Evolutionary conservation across 2,888 invertebrate genomes (phyloP), one percentile per base, ranked within the genome.

Genomic region (Ypsolopha scabrella): DNA sequence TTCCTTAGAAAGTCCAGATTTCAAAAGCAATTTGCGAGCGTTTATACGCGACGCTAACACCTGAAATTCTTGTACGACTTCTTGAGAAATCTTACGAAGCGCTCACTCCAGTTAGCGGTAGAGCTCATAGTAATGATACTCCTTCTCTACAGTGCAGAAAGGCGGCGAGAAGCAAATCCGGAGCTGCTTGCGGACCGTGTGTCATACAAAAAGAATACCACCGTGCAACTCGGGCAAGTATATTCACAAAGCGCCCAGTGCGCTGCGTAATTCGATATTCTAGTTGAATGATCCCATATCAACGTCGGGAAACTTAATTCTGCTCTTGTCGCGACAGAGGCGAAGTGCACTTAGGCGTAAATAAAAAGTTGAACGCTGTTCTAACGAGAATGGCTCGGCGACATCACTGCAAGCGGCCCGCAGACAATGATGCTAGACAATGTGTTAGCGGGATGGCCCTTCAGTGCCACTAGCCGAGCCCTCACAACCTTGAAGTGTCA

Each of bases 211-310:
- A 75, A 71, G 67, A 77, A 66, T 72, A 80, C 79, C 82, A 81
- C 82, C 24, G 81, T 82, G 82, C 80, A 41, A 49, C 24, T 14
- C 24, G 39, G 8, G 39, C 39, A 78, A 78, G 75, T 75, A 70
- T 65, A 71, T 24, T 70, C 71, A 83, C 82, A 83, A 83, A 77
- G 83, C 77, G 75, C 77, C 74, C 78, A 78, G 72, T 70, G 72
- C 75, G 67, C 78, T 75, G 75, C 70, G 85, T 82, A 85, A 86
- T 82, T 75, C 75, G 80, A 86, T 85, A 82, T 79, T 70, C 74
- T 70, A 67, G 85, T 81, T 86, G 85, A 86, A 86, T 86, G 81
- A 79, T 82, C 85, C 85, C 85, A 85, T 85, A 85, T 83, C 82
- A 80, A 72, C 74, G 70, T 67, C 61, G 75, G 82, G 82, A 75